Base-by-base conservation (phyloP, 2,888 invertebrate genomes). In the Eristalis pertinax region DNA sequence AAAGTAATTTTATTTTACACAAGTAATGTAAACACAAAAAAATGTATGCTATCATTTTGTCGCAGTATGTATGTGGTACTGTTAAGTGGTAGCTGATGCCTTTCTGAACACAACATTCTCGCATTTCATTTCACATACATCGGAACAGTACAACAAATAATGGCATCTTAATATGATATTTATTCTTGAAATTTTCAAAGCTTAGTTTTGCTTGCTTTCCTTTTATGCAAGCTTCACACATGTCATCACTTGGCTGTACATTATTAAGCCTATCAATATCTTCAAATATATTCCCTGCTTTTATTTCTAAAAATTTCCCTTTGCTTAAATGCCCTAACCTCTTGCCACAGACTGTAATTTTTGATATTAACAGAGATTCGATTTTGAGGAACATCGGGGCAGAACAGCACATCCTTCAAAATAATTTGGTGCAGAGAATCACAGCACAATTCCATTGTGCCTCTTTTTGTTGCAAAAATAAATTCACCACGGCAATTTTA, bases 1-100 rank as follows among this genome's bases (percentile, higher is more conserved):
- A 26, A 26, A 26, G 26, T 26, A 2, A 26, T 26, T 26, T 3
- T 26, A 4, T n/a, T n/a, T n/a, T n/a, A n/a, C n/a, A n/a, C n/a
- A n/a, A n/a, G n/a, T n/a, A n/a, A n/a, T n/a, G n/a, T 26, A 26
- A 26, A 26, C 26, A 26, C 4, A 26, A 26, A 4, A 26, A 26
- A 26, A n/a, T n/a, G n/a, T n/a, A n/a, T n/a, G n/a, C n/a, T n/a
- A n/a, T n/a, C n/a, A n/a, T n/a, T n/a, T n/a, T n/a, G n/a, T n/a
- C n/a, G n/a, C n/a, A n/a, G n/a, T n/a, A n/a, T n/a, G 92, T 91
- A 75, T 89, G 83, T 58, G 92, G 91, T 68, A 92, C 90, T 64
- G 92, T 92, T 58, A 91, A 90, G 90, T 91, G n/a, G n/a, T n/a
- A n/a, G n/a, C n/a, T n/a, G n/a, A n/a, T n/a, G n/a, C n/a, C n/a